Evolutionary conservation across 2,888 invertebrate genomes (phyloP).

Genomic region (Drosophila subquinaria): DNA sequence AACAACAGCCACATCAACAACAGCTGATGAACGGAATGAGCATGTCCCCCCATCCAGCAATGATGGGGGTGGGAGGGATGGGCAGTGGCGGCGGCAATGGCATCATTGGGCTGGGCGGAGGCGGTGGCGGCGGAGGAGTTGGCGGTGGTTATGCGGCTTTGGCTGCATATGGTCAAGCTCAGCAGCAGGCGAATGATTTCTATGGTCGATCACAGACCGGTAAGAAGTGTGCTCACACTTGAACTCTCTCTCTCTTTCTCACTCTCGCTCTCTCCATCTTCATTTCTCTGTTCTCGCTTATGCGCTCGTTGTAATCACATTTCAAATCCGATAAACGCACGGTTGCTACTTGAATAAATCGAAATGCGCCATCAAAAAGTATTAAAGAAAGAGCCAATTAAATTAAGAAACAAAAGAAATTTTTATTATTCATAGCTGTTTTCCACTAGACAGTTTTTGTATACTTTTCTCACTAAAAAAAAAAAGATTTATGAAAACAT

Average conservation of each 20-base stretch:
- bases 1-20: constrained; percentile 69
- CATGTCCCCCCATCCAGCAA: constrained; percentile 73
- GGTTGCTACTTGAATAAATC: neutral
- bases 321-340: constrained; percentile 22
- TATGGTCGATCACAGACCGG: constrained; percentile 86
- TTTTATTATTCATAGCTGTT: no score
- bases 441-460: neutral
- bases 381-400: no score
- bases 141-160: constrained; percentile 71
- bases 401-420: neutral
- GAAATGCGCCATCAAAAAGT: neutral
- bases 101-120: constrained; percentile 82
- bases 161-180: constrained; percentile 76
- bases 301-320: constrained; percentile 46
- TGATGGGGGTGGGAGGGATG: constrained; percentile 71
- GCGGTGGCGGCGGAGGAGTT: constrained; percentile 68
- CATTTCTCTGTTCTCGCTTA: constrained; percentile 4
- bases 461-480: neutral
- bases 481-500: no score
- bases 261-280: constrained; percentile 1
- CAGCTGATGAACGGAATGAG: constrained; percentile 72
- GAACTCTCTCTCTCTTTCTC: constrained; percentile 34
- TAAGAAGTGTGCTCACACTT: constrained; percentile 81
- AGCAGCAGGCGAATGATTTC: constrained; percentile 83
- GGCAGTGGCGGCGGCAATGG: constrained; percentile 71